Base-by-base conservation (phyloP, 2,888 invertebrate genomes). In the Argynnis bischoffii region DNA sequence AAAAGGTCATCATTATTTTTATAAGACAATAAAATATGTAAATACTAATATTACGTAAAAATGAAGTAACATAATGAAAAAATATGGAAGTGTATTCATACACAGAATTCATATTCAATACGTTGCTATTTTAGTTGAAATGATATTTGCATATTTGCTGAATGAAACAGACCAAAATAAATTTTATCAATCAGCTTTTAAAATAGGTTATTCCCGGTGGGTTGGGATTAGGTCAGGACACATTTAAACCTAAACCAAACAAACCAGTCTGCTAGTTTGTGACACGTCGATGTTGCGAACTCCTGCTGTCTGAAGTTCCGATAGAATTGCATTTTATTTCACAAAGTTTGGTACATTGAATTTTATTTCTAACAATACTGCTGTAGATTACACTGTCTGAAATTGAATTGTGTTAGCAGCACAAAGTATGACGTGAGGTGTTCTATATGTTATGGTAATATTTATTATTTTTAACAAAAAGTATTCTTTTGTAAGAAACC, bases 241-340 rank as follows among this genome's bases (percentile, higher is more conserved):
- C 75, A 77, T 79, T 78, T 77, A 78, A 80, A 81, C 76, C 76
- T 67, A 66, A 77, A 73, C 75, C 75, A 78, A 80, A 79, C 79
- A 80, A 77, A 77, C 75, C 67, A 26, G 35, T n/a, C 59, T 41
- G 35, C 15, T 41, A 61, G 61, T 51, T 51, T 61, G 18, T 50
- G 61, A 51, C 61, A 61, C 61, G 61, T 61, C 51, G 51, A 61
- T 61, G 41, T 53, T 53, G 50, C 51, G 35, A 61, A 61, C 61
- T 51, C 61, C 35, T 61, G 41, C 35, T 61, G 16, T 51, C 35
- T 41, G 61, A 51, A 61, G 5, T 61, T 61, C 21, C 15, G 35
- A 41, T 41, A 35, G 41, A 61, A 61, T 18, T 41, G 41, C 31
- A 53, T 61, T 51, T 61, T 41, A 51, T 51, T 61, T 41, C 51